Evolutionary conservation across 2,888 invertebrate species (phyloP).

Genomic region (Drosophila sordidula): DNA sequence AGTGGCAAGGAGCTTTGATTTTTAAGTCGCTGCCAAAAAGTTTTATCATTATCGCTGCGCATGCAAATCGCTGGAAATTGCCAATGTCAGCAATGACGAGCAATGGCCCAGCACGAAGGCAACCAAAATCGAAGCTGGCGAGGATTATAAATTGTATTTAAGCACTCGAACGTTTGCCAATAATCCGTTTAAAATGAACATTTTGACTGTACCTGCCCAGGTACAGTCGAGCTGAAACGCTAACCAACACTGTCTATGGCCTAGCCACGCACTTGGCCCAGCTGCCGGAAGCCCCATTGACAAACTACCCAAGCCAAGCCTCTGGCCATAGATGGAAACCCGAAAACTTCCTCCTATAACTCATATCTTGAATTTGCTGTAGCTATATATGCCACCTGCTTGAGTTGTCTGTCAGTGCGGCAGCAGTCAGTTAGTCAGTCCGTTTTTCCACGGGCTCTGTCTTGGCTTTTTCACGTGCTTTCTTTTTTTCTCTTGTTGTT

Average conservation of each 20-base stretch:
- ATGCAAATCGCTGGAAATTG: slow-evolving; percentile 50
- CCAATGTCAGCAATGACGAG: slow-evolving; percentile 29
- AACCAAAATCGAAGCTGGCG: slow-evolving; percentile 13
- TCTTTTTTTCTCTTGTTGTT: neutral
- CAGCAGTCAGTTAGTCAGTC: slow-evolving; percentile 20
- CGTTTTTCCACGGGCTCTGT: slow-evolving; percentile 5
- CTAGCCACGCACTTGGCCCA: neutral
- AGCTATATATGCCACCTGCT: slow-evolving; percentile 25
- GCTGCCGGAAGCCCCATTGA: neutral
- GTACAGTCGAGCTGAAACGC: slow-evolving; percentile 21
- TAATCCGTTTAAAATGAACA: slow-evolving; percentile 33
- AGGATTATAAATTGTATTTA: slow-evolving; percentile 33
- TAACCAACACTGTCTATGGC: neutral
- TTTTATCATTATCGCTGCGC: slow-evolving; percentile 72
- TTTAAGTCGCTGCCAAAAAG: slow-evolving; percentile 57
- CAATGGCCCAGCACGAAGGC: slow-evolving; percentile 47
- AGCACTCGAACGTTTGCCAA: slow-evolving; percentile 1
- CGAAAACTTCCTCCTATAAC: slow-evolving; percentile 1
- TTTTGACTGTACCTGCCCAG: neutral
- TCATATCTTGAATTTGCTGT: neutral
- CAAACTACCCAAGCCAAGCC: neutral
- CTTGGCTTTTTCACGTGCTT: slow-evolving; percentile 10
- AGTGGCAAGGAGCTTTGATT: slow-evolving; percentile 43
- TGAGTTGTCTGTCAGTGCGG: slow-evolving; percentile 19
- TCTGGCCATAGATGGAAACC: neutral